These are phyloP conservation scores for Colinus virginianus DNA, from an alignment of 2,113 vertebrate genomes.

Conservation along the genomic window DNA sequence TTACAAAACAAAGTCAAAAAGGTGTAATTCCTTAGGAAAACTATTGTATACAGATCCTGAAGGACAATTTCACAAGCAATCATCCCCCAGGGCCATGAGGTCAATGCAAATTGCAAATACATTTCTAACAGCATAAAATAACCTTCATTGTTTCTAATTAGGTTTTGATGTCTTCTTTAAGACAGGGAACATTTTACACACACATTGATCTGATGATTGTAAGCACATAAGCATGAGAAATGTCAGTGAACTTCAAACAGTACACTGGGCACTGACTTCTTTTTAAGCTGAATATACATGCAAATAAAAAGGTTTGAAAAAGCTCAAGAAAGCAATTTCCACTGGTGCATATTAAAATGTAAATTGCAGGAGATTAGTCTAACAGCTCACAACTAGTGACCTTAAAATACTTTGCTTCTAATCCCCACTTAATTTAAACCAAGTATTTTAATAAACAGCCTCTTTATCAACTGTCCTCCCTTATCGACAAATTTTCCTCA, in stretches of 20 bases:
- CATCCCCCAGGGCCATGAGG: background rate
- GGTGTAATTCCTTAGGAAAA: background rate
- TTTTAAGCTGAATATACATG: background rate
- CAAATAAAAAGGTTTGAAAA: background rate
- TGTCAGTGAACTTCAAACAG: background rate
- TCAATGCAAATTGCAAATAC: background rate
- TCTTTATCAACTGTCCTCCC: background rate
- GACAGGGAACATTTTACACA: background rate
- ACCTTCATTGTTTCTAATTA: background rate
- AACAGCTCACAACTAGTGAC: background rate
- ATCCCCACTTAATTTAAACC: background rate
- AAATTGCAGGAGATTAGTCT: conserved; percentile 4
- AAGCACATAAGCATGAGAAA: background rate
- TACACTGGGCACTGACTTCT: background rate
- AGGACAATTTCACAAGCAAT: background rate
- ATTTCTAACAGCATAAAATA: background rate
- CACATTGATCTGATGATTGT: background rate
- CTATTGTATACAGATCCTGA: background rate
- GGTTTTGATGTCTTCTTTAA: background rate
- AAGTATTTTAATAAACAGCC: background rate
- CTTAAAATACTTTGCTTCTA: conserved; percentile 30
- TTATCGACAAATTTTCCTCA: background rate
- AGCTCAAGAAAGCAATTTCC: background rate
- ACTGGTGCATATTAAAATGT: background rate
- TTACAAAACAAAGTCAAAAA: background rate